These are phyloP conservation scores for Panurus biarmicus DNA, from an alignment of 2,113 vertebrate species.

Conservation along the genomic window DNA sequence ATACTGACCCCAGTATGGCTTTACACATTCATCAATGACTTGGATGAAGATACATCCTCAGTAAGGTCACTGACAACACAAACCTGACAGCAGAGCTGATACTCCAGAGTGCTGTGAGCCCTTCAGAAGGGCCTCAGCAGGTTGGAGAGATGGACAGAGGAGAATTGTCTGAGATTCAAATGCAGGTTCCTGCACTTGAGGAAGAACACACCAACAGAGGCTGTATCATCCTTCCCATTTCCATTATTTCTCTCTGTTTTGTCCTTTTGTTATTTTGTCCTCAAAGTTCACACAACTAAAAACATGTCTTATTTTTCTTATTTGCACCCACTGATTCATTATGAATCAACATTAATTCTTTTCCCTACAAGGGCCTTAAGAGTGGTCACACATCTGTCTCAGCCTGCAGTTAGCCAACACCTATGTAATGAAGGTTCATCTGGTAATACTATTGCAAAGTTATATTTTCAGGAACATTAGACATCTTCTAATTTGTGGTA, in stretches of 20 bases:
- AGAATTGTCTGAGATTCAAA: not conserved
- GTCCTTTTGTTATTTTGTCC: not conserved
- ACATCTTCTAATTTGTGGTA: not conserved
- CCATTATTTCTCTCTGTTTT: not conserved
- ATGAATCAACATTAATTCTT: not conserved
- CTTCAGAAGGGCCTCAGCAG: not conserved
- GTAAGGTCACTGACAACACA: not conserved
- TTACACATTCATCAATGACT: not conserved
- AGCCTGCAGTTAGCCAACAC: not conserved
- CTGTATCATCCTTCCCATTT: not conserved
- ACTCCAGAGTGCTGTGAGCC: not conserved
- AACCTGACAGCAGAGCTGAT: not conserved
- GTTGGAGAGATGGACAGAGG: not conserved
- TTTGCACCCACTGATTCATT: not conserved
- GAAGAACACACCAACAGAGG: not conserved
- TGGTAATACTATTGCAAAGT: not conserved
- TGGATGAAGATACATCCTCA: not conserved
- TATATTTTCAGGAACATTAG: not conserved
- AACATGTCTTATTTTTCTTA: not conserved
- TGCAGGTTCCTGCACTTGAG: not conserved
- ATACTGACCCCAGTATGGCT: not conserved
- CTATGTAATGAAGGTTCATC: not conserved
- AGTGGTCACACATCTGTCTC: not conserved
- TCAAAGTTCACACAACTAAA: not conserved
- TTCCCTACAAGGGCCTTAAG: not conserved